Conservation (phyloP, 2,113 vertebrate species). For the Xerus inauris region DNA sequence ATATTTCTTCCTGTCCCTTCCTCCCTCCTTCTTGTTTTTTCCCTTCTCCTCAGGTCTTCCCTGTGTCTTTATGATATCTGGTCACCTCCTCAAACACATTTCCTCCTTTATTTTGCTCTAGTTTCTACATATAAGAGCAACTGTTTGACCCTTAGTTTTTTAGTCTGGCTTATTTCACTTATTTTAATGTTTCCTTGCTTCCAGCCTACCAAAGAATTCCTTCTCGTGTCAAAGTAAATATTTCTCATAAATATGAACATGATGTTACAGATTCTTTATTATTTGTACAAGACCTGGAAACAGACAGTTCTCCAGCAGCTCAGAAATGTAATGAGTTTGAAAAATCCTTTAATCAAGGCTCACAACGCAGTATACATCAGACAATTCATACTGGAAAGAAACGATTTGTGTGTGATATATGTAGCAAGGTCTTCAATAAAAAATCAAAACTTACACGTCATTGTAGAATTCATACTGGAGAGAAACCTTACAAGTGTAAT, state of each 20-base stretch:
- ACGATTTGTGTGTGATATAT: neutral
- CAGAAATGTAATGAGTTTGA: neutral
- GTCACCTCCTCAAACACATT: too few species aligned
- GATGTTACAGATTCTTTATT: neutral
- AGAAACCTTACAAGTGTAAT: neutral
- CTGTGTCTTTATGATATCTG: too few species aligned
- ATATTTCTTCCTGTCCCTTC: too few species aligned
- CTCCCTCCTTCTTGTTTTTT: too few species aligned
- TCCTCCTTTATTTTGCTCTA: too few species aligned
- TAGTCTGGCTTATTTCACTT: too few species aligned
- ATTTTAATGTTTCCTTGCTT: neutral
- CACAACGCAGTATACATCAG: neutral
- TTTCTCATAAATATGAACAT: neutral
- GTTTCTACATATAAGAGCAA: too few species aligned
- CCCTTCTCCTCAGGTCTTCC: too few species aligned
- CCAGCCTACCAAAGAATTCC: neutral
- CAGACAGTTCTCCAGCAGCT: neutral
- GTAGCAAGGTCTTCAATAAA: neutral
- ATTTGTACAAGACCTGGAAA: neutral
- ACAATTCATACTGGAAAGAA: neutral
- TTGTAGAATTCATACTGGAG: neutral
- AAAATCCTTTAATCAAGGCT: neutral
- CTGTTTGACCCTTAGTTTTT: too few species aligned
- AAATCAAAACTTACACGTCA: neutral
- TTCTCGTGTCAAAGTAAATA: neutral